Base-by-base conservation (phyloP, 2,888 invertebrate species). In the Galeruca laticollis region DNA sequence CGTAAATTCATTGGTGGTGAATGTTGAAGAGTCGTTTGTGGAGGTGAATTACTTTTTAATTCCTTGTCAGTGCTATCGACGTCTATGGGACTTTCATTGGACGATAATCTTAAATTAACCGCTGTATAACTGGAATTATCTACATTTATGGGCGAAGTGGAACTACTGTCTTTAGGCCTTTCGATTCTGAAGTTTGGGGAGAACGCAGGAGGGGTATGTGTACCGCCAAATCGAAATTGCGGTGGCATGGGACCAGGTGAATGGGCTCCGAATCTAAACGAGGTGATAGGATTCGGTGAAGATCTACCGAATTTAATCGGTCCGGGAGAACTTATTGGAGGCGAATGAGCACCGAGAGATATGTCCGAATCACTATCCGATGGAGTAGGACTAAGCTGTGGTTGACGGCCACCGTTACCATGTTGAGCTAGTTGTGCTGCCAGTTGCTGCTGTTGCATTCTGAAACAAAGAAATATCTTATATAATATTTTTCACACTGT, bases 321-420 rank as follows among this genome's bases (percentile, higher is more conserved):
- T 35, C 83, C 82, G 10, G 85, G 85, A 4, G 85, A 84, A 68
- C 84, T 82, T 11, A 82, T 81, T 2, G 85, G 85, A 5, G 85
- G 84, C 11, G 86, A 85, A 68, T 85, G 86, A 0, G 86, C 86
- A 1, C 83, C 84, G 52, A 87, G 76, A 10, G 86, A 86, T 73
- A 87, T 87, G 80, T 87, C 87, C 20, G 85, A 85, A 75, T 86
- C 86, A 75, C 84, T 83, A 75, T 86, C 86, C 0, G 86, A 86
- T 2, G 85, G 84, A 6, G 85, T 82, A 35, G 86, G 86, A 69
- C 84, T 84, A 31, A 85, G 69, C 4, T 83, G 82, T 11, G 85
- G 83, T 49, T 81, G 82, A 43, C 78, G 77, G 8, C 79, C 76
- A 4, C 78, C 74, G 11, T 79, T 75, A 15, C 79, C 76, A 63